phyloP scores from a whole-genome alignment of 2,888 invertebrate species.

The Microchrysa polita region DNA sequence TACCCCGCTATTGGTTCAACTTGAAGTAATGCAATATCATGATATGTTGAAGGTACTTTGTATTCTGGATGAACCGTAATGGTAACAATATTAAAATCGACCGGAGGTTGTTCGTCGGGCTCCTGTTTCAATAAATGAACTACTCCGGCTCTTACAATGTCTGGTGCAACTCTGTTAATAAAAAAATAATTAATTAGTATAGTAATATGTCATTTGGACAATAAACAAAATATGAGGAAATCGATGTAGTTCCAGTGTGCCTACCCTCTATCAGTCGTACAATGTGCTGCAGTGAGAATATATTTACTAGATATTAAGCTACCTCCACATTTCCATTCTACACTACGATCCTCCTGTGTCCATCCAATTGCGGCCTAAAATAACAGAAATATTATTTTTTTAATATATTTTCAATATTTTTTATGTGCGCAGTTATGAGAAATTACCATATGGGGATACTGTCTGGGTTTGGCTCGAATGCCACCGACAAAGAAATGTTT shows the following conservation, averaged over 20 bases:
- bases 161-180: slow-evolving; percentile 66
- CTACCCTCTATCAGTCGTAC: slow-evolving; percentile 60
- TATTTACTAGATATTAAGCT: slow-evolving; percentile 64
- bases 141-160: slow-evolving; percentile 66
- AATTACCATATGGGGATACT: background rate
- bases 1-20: background rate
- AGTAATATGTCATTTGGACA: background rate
- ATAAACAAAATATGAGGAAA: slow-evolving; percentile 17
- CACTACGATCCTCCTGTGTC: background rate
- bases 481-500: slow-evolving; percentile 5
- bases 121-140: slow-evolving; percentile 59
- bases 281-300: slow-evolving; percentile 70
- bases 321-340: slow-evolving; percentile 46
- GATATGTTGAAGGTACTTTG: slow-evolving; percentile 67
- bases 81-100: slow-evolving; percentile 11
- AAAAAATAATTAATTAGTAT: slow-evolving; percentile 48
- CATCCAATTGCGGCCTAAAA: slow-evolving; percentile 52
- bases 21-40: slow-evolving; percentile 69
- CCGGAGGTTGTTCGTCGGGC: background rate
- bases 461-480: background rate
- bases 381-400: too few relatives aligned
- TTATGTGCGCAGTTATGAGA: too few relatives aligned
- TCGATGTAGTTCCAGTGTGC: background rate
- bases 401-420: too few relatives aligned
- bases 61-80: slow-evolving; percentile 67